Conservation (phyloP, 2,797 vertebrate genomes). For the Dermochelys coriacea region DNA sequence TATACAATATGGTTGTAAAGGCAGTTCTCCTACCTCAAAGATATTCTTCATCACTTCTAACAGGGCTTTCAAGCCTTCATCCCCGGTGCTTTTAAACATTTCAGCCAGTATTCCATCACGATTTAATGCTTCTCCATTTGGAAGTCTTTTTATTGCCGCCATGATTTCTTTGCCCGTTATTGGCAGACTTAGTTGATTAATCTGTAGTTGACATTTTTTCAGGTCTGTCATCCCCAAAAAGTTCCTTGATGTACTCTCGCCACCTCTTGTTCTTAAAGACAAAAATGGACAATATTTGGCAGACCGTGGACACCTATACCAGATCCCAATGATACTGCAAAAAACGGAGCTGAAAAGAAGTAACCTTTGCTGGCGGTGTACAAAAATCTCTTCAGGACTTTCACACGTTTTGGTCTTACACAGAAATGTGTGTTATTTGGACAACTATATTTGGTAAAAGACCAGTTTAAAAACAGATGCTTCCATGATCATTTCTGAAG, state of each 20-base stretch:
- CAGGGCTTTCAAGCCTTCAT: background rate
- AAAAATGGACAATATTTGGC: background rate
- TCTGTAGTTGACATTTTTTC: background rate
- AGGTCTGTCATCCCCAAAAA: background rate
- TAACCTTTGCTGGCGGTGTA: background rate
- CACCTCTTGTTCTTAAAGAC: background rate
- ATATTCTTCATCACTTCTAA: background rate
- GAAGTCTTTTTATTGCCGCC: background rate
- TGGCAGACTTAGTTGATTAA: background rate
- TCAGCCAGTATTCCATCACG: background rate
- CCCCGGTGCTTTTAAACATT: background rate
- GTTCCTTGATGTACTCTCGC: background rate
- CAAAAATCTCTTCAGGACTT: background rate
- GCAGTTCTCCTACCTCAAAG: background rate
- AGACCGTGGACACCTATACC: background rate
- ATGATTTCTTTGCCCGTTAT: background rate
- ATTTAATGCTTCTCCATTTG: background rate
- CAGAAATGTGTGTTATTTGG: background rate
- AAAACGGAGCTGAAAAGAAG: background rate
- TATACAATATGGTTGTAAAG: background rate
- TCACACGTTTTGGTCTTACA: background rate
- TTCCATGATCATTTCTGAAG: background rate
- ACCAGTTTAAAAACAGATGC: accelerated
- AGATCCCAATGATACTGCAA: background rate
- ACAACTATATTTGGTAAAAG: accelerated